These are phyloP conservation scores for Turritopsis rubra DNA, from an alignment of 30 jellyfish, hydroid and myxozoan genomes.

Conservation along the genomic window DNA sequence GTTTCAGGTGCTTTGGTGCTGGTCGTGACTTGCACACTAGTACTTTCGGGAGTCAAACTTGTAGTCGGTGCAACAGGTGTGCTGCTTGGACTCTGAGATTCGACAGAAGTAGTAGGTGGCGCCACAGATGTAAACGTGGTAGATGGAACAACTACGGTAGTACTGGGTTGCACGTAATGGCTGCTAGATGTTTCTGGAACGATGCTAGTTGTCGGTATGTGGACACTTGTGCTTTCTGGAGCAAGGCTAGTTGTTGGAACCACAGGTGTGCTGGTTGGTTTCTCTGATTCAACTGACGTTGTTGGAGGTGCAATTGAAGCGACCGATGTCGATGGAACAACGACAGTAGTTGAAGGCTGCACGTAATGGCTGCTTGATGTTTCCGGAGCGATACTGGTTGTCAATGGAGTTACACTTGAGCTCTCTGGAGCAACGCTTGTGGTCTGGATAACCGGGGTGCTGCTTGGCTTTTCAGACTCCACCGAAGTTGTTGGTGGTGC, in stretches of 20 bases:
- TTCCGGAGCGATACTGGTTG: neutral
- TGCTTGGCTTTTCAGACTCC: neutral
- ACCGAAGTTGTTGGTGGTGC: neutral
- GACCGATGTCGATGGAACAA: slow-evolving; percentile 13
- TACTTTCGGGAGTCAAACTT: neutral
- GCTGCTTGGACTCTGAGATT: slow-evolving; percentile 29
- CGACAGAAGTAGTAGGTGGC: slow-evolving; percentile 11
- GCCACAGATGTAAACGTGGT: slow-evolving; percentile 6
- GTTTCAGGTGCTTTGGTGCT: neutral
- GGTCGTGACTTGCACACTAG: neutral
- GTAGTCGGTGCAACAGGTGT: neutral
- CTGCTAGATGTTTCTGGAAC: slow-evolving; percentile 16
- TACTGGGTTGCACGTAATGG: slow-evolving; percentile 13
- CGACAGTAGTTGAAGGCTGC: neutral
- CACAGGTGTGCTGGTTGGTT: slow-evolving; percentile 4
- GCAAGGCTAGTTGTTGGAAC: slow-evolving; percentile 14
- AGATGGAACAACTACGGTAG: slow-evolving; percentile 29
- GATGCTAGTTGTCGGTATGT: slow-evolving; percentile 22
- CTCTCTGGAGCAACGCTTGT: neutral
- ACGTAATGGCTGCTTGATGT: neutral
- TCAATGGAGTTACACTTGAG: neutral
- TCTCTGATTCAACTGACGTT: slow-evolving; percentile 24
- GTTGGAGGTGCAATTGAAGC: slow-evolving; percentile 37
- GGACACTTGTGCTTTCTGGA: slow-evolving; percentile 2
- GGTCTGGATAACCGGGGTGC: neutral